phyloP scores from a whole-genome alignment of 2,113 vertebrate species.

The Misgurnus mizolepis region DNA sequence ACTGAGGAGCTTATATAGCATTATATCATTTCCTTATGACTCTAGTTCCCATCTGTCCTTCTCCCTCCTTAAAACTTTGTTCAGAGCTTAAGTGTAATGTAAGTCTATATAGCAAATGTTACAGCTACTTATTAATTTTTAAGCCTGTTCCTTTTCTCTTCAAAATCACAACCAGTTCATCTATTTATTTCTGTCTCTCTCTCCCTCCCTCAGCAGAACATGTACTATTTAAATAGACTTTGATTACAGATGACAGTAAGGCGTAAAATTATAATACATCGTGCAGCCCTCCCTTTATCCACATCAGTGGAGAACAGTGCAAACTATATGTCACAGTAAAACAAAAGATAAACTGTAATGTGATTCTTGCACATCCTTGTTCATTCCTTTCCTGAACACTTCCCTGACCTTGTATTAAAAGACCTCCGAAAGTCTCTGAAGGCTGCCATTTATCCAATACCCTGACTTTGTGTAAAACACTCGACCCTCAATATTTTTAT shows the following conservation, averaged over 20 bases:
- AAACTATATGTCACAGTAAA: neutral
- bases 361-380: neutral
- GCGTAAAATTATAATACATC: neutral
- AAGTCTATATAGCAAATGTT: neutral
- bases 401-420: conserved; percentile 17
- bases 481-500: neutral
- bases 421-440: conserved; percentile 26
- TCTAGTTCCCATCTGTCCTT: neutral
- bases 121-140: too few species aligned
- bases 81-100: neutral
- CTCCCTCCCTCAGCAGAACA: neutral
- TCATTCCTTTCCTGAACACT: conserved; percentile 33
- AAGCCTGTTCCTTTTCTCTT: too few species aligned
- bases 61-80: too few species aligned
- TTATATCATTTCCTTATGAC: neutral
- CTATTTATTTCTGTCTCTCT: neutral
- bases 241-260: conserved; percentile 5
- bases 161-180: too few species aligned
- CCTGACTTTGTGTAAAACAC: neutral
- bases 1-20: neutral
- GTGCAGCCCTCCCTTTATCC: neutral
- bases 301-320: neutral
- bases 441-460: neutral
- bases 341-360: neutral
- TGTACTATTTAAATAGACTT: neutral